phyloP scores from a whole-genome alignment of 2,797 vertebrate species.

The Sylvilagus floridanus region DNA sequence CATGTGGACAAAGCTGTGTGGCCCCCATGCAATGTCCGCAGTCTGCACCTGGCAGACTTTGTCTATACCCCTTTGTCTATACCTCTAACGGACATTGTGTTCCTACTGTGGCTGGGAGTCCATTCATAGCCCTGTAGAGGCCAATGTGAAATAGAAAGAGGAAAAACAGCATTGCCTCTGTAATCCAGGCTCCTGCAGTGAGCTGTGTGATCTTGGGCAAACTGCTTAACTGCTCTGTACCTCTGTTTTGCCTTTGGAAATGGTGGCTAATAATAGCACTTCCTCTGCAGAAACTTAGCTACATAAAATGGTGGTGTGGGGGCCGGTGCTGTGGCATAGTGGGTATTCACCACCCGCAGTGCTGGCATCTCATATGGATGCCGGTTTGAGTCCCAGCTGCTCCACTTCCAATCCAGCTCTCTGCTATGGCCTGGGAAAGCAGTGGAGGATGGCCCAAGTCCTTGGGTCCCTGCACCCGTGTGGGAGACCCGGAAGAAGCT shows the following conservation, averaged over 20 bases:
- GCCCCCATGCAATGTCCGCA: too few relatives aligned
- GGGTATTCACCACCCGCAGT: too few relatives aligned
- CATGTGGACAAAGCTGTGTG: neutral
- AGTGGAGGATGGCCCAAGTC: too few relatives aligned
- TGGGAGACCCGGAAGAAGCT: too few relatives aligned
- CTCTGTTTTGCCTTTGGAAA: constrained; percentile 18
- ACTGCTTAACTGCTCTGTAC: constrained; percentile 42
- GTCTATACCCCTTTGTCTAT: neutral
- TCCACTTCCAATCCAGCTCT: too few relatives aligned
- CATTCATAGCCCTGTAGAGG: neutral
- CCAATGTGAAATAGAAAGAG: neutral
- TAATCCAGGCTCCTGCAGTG: neutral
- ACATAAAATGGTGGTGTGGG: neutral
- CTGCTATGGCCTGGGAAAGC: too few relatives aligned
- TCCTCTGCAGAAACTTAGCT: neutral
- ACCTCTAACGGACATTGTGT: neutral
- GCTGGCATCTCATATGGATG: too few relatives aligned
- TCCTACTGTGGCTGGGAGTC: neutral
- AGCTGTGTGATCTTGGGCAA: constrained; percentile 43
- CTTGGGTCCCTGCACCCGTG: too few relatives aligned
- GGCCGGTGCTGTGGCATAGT: too few relatives aligned
- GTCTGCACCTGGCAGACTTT: too few relatives aligned
- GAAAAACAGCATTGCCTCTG: neutral
- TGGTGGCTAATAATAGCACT: neutral
- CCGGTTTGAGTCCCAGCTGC: too few relatives aligned